Base-by-base conservation (phyloP, 2,797 vertebrate species). In the Lycodopsis pacificus region DNA sequence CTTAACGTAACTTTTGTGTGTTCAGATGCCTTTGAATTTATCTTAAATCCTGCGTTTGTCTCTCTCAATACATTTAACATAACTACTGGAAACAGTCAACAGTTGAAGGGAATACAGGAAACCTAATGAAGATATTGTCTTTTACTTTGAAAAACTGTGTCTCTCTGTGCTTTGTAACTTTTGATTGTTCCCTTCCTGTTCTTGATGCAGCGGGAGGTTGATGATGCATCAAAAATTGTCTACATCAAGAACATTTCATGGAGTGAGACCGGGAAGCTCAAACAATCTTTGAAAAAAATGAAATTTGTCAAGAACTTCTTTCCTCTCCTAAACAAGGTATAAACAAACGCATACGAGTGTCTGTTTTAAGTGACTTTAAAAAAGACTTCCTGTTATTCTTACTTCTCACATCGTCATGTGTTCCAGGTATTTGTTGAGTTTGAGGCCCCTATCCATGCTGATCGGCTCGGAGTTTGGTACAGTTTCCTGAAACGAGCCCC, bases 241-340 rank as follows among this genome's bases (percentile, higher is more conserved):
- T 46, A 56, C 46, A 73, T 94, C 58, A 66, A 54, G 2, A 73
- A 86, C 68, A 80, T 93, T 30, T 73, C 85, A 0, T 32, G 2
- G 0, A 59, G 14, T 0, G 64, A 91, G 6, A 1, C 30, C 34
- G 6, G 0, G 1, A 9, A 62, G 0, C 83, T 92, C 4, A 75
- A 20, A 17, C 48, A 80, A 6, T 1, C 20, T 25, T 3, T 92
- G 59, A 59, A 14, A 17, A 75, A 79, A 7, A 77, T 86, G 0
- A 9, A 3, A 1, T 14, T 0, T 2, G 48, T 92, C 11, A 74
- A 0, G 4, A 85, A 89, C 81, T 89, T 36, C 80, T 25, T 94
- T 63, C 90, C 89, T 51, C 87, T 93, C 3, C 85, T 92, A 66
- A 86, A 84, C 76, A 90, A 91, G 91, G 93, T 92, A 78, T 6